Evolutionary conservation across 2,797 vertebrate genomes (phyloP).

Genomic region (Manis javanica): DNA sequence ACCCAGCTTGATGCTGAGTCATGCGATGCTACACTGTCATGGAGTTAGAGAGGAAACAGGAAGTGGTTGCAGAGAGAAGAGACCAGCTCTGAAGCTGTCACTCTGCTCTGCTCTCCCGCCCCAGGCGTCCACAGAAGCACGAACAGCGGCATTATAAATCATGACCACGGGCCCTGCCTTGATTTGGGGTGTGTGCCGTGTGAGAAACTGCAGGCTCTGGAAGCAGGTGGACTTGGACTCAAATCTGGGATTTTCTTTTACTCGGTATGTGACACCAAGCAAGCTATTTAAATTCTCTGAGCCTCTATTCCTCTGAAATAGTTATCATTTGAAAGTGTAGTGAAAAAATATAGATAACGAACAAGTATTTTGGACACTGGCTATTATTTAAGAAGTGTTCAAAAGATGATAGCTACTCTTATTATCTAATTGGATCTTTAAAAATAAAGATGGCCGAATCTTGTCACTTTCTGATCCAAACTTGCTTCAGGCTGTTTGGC

Average conservation of each 20-base stretch:
- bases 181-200: neutral
- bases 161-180: too few relatives aligned
- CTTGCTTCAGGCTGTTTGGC: neutral
- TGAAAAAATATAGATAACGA: neutral
- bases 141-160: neutral
- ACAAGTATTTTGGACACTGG: neutral
- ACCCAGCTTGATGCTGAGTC: neutral
- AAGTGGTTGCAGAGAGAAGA: too few relatives aligned
- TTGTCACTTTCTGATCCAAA: neutral
- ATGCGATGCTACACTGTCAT: rapidly evolving
- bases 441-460: neutral
- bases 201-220: neutral
- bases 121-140: neutral
- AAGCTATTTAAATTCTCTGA: neutral
- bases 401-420: neutral
- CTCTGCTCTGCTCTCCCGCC: neutral
- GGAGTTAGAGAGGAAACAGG: neutral
- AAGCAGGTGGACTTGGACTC: too few relatives aligned
- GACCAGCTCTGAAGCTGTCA: neutral
- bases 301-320: neutral
- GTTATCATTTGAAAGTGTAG: neutral
- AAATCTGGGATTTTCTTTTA: neutral
- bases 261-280: neutral
- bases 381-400: neutral
- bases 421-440: neutral